These are phyloP conservation scores for Stenotaenia linearis DNA, from an alignment of 2,888 invertebrate species.

Conservation along the genomic window DNA sequence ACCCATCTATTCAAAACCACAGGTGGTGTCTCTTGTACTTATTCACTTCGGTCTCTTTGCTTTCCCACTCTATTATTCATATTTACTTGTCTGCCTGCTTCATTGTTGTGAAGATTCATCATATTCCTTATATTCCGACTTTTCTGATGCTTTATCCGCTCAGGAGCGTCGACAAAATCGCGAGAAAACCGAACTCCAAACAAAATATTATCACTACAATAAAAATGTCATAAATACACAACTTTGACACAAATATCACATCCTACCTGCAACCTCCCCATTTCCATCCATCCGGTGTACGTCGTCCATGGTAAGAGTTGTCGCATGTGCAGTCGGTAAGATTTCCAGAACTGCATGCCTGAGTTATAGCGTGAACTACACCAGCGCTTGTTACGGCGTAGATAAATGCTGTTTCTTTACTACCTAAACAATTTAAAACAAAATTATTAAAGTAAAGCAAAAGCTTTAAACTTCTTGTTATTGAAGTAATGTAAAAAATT, in stretches of 20 bases:
- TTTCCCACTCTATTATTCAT: no score
- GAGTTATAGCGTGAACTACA: conserved; percentile 55
- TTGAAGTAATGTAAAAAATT: no score
- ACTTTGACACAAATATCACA: no score
- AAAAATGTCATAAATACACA: no score
- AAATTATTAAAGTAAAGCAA: no score
- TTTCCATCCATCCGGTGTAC: conserved; percentile 53
- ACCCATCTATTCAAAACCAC: not conserved
- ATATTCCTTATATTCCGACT: conserved; percentile 51
- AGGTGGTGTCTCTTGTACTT: not conserved
- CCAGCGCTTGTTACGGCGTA: conserved; percentile 56
- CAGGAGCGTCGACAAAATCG: conserved; percentile 55
- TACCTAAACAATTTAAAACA: no score
- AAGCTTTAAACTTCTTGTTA: no score
- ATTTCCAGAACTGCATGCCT: conserved; percentile 55
- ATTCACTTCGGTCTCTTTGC: not conserved
- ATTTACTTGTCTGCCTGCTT: conserved; percentile 54
- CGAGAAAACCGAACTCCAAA: conserved; percentile 54
- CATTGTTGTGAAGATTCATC: conserved; percentile 56
- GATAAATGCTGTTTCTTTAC: conserved; percentile 56
- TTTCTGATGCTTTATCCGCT: conserved; percentile 47
- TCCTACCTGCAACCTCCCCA: conserved; percentile 57
- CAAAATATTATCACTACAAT: conserved; percentile 53
- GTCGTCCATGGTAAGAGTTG: conserved; percentile 47
- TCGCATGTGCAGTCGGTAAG: conserved; percentile 56